A percentile compares a stretch with the other conserved stretches of the same genome.
Conservation (phyloP, 2,113 vertebrate genomes). For the Petroica traversi region DNA sequence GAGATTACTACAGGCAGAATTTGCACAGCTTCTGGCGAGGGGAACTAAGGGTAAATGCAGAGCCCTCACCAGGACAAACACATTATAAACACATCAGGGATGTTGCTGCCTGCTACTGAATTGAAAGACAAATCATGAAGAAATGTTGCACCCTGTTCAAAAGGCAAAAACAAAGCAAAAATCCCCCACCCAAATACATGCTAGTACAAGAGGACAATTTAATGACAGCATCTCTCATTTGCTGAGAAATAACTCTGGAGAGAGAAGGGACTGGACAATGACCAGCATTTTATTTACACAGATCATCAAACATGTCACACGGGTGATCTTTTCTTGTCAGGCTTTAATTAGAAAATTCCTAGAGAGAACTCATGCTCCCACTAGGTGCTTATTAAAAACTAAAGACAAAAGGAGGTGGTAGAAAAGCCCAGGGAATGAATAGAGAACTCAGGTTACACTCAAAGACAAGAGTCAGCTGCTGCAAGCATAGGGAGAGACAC, state of each 20-base stretch:
- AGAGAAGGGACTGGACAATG: conserved; percentile 45
- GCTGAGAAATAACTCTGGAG: conserved; percentile 38
- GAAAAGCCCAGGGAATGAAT: conserved; percentile 25
- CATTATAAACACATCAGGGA: neutral
- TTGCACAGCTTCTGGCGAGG: neutral
- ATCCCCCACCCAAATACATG: neutral
- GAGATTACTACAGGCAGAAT: neutral
- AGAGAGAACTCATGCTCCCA: conserved; percentile 42
- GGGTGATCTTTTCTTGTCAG: conserved; percentile 61
- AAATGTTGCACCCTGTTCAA: neutral
- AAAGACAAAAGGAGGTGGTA: conserved; percentile 45
- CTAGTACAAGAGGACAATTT: conserved; percentile 1
- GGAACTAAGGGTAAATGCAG: neutral
- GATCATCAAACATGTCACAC: conserved; percentile 60
- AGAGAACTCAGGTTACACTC: conserved; percentile 1
- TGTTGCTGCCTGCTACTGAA: neutral
- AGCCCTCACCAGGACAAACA: neutral
- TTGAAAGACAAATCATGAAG: neutral
- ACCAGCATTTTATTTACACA: conserved; percentile 66
- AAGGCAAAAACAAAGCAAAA: conserved; percentile 11
- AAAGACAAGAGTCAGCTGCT: conserved; percentile 22
- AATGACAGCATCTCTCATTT: conserved; percentile 61
- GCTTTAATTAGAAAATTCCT: conserved; percentile 81
- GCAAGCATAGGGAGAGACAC: neutral
- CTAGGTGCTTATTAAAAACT: conserved; percentile 60